Evolutionary conservation across 2,113 vertebrate species (phyloP), one percentile per base, ranked within the genome.

Genomic region (Microcebus jonahi): DNA sequence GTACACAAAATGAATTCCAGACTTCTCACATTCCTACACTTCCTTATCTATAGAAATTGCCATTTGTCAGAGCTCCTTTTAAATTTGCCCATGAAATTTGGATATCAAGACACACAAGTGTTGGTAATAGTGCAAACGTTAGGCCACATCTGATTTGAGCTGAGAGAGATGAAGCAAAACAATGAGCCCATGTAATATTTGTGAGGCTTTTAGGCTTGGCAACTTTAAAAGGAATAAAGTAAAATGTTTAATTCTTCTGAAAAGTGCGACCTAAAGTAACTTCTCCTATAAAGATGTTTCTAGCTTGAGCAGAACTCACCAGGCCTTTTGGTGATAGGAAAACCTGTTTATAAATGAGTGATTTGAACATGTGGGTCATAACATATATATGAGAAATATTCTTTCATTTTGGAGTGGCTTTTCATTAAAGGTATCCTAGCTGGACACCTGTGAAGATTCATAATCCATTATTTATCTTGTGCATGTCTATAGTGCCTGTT

Each of bases 401-500:
- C 59, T 96, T 96, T 94, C 92, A 88, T 90, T 97, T 94, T 92
- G 25, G 63, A 97, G 48, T 96, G 53, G 5, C 53, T 97, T 96
- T 96, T 97, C 85, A 96, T 84, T 97, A 95, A 97, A 85, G 36
- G 10, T 84, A 96, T 88, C 57, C 80, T 63, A 86, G 57, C 29
- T 96, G 94, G 94, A 97, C 90, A 97, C 84, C 88, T 95, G 81
- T 96, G 90, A 96, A 94, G 92, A 96, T 90, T 94, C 92, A 96
- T 92, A 97, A 97, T 96, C 59, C 95, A 94, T 97, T 97, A 96
- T 96, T 96, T 96, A 96, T 95, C 92, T 94, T 96, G 88, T 73
- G 50, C 84, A 95, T 82, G 96, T 96, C 75, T 94, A 82, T 96
- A 96, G 70, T 94, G 45, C 68, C n/a, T 87, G 39, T 97, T 97